phyloP scores from a whole-genome alignment of 2,797 vertebrate genomes.

The Pristis pectinata region DNA sequence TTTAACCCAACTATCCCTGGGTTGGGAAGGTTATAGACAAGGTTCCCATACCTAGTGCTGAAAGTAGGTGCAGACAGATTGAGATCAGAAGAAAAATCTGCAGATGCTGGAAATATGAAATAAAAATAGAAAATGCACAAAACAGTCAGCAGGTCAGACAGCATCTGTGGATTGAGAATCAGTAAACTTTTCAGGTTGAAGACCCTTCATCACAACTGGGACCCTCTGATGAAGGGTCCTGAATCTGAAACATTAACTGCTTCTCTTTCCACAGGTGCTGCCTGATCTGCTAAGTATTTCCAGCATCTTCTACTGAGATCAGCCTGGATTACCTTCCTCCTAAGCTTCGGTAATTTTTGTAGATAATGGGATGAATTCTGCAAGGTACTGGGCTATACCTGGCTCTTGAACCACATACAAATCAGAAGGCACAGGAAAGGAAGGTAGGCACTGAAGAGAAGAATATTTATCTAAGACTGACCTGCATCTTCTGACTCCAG shows the following conservation, averaged over 20 bases:
- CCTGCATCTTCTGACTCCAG: background rate
- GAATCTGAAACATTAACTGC: no score
- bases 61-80: background rate
- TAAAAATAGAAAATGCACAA: no score
- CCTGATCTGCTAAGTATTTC: no score
- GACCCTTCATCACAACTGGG: no score
- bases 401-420: background rate
- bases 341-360: background rate
- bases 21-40: background rate
- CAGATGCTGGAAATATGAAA: no score
- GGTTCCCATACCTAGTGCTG: background rate
- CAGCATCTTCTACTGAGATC: background rate
- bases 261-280: no score
- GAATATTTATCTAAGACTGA: no score
- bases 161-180: no score
- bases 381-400: background rate
- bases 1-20: background rate
- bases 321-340: background rate
- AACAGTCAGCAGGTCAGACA: no score
- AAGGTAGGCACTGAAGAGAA: background rate
- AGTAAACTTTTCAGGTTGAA: no score
- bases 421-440: background rate
- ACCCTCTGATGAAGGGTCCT: no score
- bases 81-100: background rate
- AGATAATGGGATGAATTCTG: background rate